Percentiles rank a stretch among this genome's conserved stretches.
phyloP scores from a whole-genome alignment of 2,888 invertebrate species.

The Hemaris fuciformis region DNA sequence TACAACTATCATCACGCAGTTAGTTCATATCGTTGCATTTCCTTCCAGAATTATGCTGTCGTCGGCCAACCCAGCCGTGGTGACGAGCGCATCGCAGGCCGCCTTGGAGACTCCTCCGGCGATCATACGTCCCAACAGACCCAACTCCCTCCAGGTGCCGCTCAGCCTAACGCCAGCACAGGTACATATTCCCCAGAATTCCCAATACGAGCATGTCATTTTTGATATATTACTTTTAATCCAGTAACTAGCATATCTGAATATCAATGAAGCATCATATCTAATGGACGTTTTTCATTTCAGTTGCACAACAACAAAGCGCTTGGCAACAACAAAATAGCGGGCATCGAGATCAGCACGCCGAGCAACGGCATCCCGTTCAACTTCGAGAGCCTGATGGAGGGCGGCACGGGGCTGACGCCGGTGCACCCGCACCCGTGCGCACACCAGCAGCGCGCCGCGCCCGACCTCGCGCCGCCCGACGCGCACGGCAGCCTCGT shows the following conservation, averaged over 20 bases:
- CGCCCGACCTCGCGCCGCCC: constrained; percentile 87
- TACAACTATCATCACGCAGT: not conserved
- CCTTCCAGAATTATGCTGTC: constrained; percentile 75
- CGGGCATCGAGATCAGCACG: constrained; percentile 92
- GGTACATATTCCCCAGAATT: constrained; percentile 34
- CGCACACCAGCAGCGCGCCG: constrained; percentile 88
- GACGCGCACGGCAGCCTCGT: constrained; percentile 85
- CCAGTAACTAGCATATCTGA: not conserved
- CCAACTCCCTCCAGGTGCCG: constrained; percentile 87
- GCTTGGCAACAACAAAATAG: constrained; percentile 82
- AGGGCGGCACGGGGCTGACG: constrained; percentile 95
- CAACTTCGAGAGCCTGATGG: constrained; percentile 96
- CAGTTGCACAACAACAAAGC: constrained; percentile 78
- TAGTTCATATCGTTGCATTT: constrained; percentile 9
- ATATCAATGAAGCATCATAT: not conserved
- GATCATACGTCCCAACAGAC: constrained; percentile 82
- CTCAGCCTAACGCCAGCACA: constrained; percentile 79
- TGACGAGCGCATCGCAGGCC: constrained; percentile 43
- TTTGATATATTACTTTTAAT: not conserved
- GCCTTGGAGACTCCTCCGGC: constrained; percentile 66
- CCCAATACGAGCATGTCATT: not conserved
- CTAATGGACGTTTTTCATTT: constrained; percentile 21
- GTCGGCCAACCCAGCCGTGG: constrained; percentile 72
- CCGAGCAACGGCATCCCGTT: constrained; percentile 94
- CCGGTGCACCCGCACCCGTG: constrained; percentile 90